phyloP scores from a whole-genome alignment of 2,888 invertebrate genomes.

The Salticus scenicus region DNA sequence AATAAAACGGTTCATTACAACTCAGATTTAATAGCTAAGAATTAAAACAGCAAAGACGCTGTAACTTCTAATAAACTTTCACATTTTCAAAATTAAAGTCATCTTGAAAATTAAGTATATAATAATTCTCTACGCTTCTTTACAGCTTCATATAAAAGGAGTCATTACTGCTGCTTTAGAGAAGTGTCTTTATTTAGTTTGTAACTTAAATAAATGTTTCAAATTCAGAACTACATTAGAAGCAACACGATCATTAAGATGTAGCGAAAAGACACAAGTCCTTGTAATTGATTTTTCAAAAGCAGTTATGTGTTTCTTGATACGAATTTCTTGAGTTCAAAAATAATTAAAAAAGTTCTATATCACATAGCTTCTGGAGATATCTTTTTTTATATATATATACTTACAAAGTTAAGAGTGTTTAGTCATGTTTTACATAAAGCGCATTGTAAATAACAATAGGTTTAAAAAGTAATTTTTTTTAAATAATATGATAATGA shows the following conservation, averaged over 20 bases:
- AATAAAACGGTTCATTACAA: too few relatives aligned
- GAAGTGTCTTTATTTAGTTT: too few relatives aligned
- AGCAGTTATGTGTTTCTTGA: background rate
- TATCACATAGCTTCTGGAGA: background rate
- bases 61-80: too few relatives aligned
- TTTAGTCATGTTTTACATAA: background rate
- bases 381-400: background rate
- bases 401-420: background rate
- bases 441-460: too few relatives aligned
- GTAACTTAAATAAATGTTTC: conserved; percentile 1
- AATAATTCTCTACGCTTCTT: background rate
- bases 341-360: background rate
- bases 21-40: background rate
- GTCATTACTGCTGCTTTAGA: too few relatives aligned
- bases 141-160: background rate
- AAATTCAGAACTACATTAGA: background rate
- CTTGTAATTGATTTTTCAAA: background rate
- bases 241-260: background rate
- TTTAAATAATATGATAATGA: too few relatives aligned
- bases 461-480: too few relatives aligned
- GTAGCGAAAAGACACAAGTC: background rate
- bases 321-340: background rate
- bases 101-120: background rate
- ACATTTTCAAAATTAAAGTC: background rate
- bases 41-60: background rate